These are phyloP conservation scores for Lordiphosa stackelbergi DNA, from an alignment of 1,140 invertebrate species.

Conservation along the genomic window DNA sequence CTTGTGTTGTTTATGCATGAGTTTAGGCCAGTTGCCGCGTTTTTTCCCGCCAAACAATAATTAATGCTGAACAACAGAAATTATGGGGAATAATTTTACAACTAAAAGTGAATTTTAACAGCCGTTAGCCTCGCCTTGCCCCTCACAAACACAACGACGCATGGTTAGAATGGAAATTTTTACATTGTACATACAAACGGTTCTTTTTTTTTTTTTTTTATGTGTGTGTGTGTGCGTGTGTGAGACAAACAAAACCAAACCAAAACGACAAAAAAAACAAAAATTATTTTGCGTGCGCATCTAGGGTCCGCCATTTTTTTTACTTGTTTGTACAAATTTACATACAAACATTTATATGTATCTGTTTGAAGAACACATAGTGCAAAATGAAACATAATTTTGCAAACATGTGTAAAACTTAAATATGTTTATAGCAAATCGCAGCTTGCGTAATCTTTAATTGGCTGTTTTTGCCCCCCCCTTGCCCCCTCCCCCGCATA, in stretches of 20 bases:
- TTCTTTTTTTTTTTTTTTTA: slow-evolving; percentile 16
- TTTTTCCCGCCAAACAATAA: slow-evolving; percentile 61
- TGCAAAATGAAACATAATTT: too few relatives aligned
- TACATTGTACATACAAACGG: slow-evolving; percentile 29
- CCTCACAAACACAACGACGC: slow-evolving; percentile 2
- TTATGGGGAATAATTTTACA: background rate
- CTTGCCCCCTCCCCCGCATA: background rate
- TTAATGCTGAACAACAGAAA: slow-evolving; percentile 32
- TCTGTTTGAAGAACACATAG: slow-evolving; percentile 2
- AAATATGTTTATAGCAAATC: slow-evolving; percentile 14
- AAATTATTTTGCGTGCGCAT: slow-evolving; percentile 72
- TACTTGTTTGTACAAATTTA: slow-evolving; percentile 46
- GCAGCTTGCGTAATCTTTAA: slow-evolving; percentile 59
- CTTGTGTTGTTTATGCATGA: slow-evolving; percentile 6
- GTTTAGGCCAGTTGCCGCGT: slow-evolving; percentile 23
- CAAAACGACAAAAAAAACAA: slow-evolving; percentile 43
- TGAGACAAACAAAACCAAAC: slow-evolving; percentile 41
- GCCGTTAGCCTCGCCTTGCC: slow-evolving; percentile 5
- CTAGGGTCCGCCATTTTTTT: slow-evolving; percentile 66
- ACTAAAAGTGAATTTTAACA: slow-evolving; percentile 4
- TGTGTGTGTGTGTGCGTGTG: slow-evolving; percentile 11
- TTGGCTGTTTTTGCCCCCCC: slow-evolving; percentile 33
- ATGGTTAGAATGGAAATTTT: slow-evolving; percentile 37
- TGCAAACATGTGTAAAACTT: background rate
- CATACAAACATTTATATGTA: slow-evolving; percentile 9